Conservation (phyloP, 2,113 vertebrate species). For the Aythya baeri region DNA sequence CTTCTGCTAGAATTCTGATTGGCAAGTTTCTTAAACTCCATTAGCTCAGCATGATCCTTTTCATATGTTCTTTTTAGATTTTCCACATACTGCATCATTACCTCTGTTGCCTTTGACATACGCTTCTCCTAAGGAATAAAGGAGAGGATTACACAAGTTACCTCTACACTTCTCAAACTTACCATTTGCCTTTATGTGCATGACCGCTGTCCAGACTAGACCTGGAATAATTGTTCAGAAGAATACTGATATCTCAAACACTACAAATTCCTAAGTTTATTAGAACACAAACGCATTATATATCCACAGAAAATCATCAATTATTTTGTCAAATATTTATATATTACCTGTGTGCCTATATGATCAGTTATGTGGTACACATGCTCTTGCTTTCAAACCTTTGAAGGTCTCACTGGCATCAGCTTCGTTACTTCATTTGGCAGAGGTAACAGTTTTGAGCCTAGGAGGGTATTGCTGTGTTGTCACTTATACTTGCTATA, state of each 20-base stretch:
- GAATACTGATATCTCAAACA: neutral
- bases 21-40: conserved; percentile 97
- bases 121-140: conserved; percentile 88
- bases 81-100: conserved; percentile 99
- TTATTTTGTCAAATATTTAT: neutral
- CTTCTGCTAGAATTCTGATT: conserved; percentile 96
- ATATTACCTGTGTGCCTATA: neutral
- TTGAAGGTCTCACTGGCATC: neutral
- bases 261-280: neutral
- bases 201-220: neutral
- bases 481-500: neutral
- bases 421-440: neutral
- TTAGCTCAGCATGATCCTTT: conserved; percentile 96
- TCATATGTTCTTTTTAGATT: conserved; percentile 97
- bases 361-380: neutral
- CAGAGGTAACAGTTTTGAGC: neutral
- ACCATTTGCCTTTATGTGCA: neutral
- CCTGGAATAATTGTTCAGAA: neutral
- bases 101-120: conserved; percentile 97
- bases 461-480: neutral
- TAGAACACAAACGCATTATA: neutral
- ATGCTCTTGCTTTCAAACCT: neutral
- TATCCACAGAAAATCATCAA: neutral
- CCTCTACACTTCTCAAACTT: neutral
- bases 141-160: neutral